These are phyloP conservation scores for Amphiprion clarkii DNA, from an alignment of 2,797 vertebrate genomes.

Conservation along the genomic window DNA sequence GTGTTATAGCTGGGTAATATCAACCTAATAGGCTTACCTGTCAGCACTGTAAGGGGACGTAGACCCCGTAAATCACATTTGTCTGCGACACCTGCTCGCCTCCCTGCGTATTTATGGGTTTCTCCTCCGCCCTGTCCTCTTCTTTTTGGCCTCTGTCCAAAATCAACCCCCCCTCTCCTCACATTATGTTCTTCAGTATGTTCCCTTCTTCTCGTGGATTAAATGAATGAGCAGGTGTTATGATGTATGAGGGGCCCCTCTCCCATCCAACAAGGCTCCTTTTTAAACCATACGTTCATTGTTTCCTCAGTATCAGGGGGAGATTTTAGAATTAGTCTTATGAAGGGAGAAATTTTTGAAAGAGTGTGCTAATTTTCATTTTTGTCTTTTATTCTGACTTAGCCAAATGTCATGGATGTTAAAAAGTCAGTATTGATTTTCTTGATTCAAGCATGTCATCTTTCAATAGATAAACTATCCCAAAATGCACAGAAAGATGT, in stretches of 20 bases:
- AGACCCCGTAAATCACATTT: constrained; percentile 80
- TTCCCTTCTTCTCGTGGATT: constrained; percentile 61
- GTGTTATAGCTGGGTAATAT: constrained; percentile 84
- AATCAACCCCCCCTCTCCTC: constrained; percentile 60
- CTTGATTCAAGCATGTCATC: not conserved
- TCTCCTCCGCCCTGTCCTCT: constrained; percentile 69
- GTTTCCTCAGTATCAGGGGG: constrained; percentile 24
- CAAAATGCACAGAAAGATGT: not conserved
- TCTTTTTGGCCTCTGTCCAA: constrained; percentile 78
- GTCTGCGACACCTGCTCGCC: constrained; percentile 75
- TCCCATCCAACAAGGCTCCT: constrained; percentile 3
- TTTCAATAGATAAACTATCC: not conserved
- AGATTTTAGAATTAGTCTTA: constrained; percentile 1
- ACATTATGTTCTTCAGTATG: constrained; percentile 60
- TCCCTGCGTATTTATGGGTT: constrained; percentile 73
- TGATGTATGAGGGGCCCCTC: constrained; percentile 36
- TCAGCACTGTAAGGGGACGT: constrained; percentile 73
- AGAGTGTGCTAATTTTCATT: not conserved
- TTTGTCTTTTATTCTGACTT: not conserved
- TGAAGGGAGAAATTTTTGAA: no score
- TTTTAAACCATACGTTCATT: constrained; percentile 52
- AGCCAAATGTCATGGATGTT: no score
- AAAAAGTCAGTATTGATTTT: not conserved
- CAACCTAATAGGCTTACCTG: constrained; percentile 86
- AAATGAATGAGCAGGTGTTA: constrained; percentile 72